Conservation (phyloP, 92 coral and sea anemone species). For the Pocillopora grandis region DNA sequence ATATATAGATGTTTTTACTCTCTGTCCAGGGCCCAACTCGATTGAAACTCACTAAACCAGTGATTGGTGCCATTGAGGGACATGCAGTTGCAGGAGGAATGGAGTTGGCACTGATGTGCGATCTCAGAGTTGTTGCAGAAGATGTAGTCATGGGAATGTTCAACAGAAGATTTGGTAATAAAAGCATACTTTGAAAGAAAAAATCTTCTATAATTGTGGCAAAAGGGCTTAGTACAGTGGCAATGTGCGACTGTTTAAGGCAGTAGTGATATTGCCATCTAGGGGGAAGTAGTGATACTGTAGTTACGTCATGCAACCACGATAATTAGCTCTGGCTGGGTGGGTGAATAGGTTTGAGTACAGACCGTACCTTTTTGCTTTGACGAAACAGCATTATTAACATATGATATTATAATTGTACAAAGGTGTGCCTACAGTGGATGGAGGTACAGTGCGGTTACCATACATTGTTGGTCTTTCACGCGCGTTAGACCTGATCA, state of each 20-base stretch:
- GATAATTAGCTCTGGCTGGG: background rate
- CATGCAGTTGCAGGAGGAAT: conserved; percentile 93
- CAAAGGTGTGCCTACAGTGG: conserved; percentile 81
- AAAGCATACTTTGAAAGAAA: too few relatives aligned
- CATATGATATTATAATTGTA: background rate
- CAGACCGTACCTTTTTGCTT: background rate
- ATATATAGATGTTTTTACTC: background rate
- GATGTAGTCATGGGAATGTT: conserved; percentile 85
- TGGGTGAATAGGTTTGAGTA: background rate
- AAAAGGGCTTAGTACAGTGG: too few relatives aligned
- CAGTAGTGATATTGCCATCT: too few relatives aligned
- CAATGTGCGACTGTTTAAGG: too few relatives aligned
- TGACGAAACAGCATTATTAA: background rate
- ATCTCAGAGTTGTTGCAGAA: conserved; percentile 81
- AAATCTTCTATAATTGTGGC: too few relatives aligned
- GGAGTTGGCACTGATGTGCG: conserved; percentile 90
- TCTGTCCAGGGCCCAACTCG: conserved; percentile 77
- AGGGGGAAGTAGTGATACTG: too few relatives aligned
- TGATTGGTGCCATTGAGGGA: conserved; percentile 86
- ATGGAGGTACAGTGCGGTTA: conserved; percentile 93
- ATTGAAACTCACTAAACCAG: conserved; percentile 80
- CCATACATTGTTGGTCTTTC: conserved; percentile 88
- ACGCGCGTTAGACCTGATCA: conserved; percentile 84
- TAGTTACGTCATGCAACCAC: too few relatives aligned
- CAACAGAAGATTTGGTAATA: conserved; percentile 89